These are phyloP conservation scores for Scortum barcoo DNA, from an alignment of 2,113 vertebrate species.

Conservation along the genomic window DNA sequence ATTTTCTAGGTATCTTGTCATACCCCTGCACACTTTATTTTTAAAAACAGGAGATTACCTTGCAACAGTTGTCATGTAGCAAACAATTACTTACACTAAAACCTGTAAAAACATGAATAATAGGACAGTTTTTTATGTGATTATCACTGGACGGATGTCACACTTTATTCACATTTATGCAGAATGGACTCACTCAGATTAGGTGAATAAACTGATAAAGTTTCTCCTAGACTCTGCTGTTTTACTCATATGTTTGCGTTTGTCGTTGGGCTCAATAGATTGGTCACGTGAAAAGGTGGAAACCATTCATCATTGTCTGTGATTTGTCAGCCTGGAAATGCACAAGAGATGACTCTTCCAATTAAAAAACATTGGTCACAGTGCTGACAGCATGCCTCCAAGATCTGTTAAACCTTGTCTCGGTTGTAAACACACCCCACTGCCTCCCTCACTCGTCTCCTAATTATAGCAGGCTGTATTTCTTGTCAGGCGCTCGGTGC, in stretches of 20 bases:
- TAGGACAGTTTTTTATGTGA: neutral
- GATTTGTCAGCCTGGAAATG: neutral
- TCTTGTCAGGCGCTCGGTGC: slow-evolving; percentile 74
- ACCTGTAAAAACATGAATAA: neutral
- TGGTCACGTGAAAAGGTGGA: neutral
- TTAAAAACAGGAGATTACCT: neutral
- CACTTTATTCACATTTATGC: neutral
- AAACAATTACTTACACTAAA: neutral
- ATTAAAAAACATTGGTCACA: neutral
- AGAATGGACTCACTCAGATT: neutral
- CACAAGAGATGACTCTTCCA: neutral
- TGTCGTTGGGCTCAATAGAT: neutral
- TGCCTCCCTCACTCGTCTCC: neutral
- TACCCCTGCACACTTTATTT: neutral
- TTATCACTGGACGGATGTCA: neutral
- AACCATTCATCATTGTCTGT: neutral
- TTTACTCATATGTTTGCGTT: neutral
- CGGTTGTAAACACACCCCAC: neutral
- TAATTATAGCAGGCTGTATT: slow-evolving; percentile 43
- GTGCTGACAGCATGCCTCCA: neutral
- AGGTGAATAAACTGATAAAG: neutral
- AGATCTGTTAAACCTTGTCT: neutral
- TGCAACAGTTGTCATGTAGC: neutral
- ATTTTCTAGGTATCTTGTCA: neutral
- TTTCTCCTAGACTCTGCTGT: neutral